Evolutionary conservation across 2,888 invertebrate genomes (phyloP), one percentile per base, ranked within the genome.

Genomic region (Eristalinus sepulchralis): DNA sequence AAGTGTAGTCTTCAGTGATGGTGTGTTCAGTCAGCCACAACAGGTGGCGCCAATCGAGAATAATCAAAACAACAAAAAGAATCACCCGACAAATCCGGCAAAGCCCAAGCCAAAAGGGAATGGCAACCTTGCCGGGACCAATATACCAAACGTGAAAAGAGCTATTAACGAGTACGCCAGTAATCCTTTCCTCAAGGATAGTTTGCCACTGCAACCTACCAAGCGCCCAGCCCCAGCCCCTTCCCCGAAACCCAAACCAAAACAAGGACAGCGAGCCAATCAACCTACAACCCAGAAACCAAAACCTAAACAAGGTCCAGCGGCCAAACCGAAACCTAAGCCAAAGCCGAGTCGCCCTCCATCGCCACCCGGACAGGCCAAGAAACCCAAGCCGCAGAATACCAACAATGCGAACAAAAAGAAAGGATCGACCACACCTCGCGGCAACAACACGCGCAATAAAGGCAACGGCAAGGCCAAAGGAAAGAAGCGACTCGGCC

Each of bases 401-500:
- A 17, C 9, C n/a, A 68, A 34, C 4, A 82, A 81, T 1, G 24
- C 10, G 22, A 53, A 39, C 11, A 78, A 64, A 22, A 78, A 79
- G 17, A 72, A 77, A 17, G 47, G 53, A 66, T 47, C 5, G 20
- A 27, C 60, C 10, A n/a, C 34, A 17, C 24, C 9, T 47, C 33
- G 59, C 3, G 10, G 22, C 24, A 60, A 67, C 11, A 63, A 13
- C 22, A 11, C 17, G 10, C 13, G 31, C 17, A 17, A 22, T 36
- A 34, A 31, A 20, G 34, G 4, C 27, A 70, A 63, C 13, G 17
- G n/a, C 17, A 83, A 63, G n/a, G 10, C 4, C 17, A 71, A 66
- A 0, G 33, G 13, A 17, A 82, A 77, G 57, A 82, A 86, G 70
- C 68, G 85, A 22, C 73, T 86, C 27, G 66, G 85, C 31, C 39